Percentiles rank a stretch among this genome's conserved stretches.
phyloP scores from a whole-genome alignment of 1,140 invertebrate genomes.

The Palaemon carinicauda region DNA sequence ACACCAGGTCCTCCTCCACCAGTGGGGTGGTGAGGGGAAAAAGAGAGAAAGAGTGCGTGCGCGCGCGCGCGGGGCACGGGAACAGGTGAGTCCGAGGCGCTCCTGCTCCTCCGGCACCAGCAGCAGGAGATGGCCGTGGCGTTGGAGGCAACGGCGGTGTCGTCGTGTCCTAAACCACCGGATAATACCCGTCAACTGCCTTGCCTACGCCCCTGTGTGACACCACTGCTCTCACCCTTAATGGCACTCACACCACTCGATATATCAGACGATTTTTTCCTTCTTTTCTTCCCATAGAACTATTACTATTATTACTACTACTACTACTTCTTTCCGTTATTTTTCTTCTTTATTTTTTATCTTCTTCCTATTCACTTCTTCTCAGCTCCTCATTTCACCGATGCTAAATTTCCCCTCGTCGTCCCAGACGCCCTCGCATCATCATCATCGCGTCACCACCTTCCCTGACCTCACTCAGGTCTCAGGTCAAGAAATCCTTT shows the following conservation, averaged over 20 bases:
- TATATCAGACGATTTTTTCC: too few relatives aligned
- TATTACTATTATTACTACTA: too few relatives aligned
- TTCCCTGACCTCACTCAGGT: slow-evolving; percentile 20
- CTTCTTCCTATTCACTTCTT: not conserved
- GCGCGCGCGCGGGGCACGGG: not conserved
- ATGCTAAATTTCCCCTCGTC: slow-evolving; percentile 11
- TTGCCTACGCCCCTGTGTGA: not conserved
- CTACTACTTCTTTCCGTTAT: too few relatives aligned
- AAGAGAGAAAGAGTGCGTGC: not conserved
- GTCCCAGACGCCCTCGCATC: slow-evolving; percentile 9
- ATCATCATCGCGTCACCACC: not conserved
- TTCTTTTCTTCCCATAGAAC: too few relatives aligned
- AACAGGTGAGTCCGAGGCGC: slow-evolving; percentile 4
- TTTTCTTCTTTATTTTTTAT: too few relatives aligned
- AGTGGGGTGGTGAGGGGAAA: not conserved
- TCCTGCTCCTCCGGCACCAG: not conserved
- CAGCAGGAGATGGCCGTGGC: not conserved
- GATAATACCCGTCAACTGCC: too few relatives aligned
- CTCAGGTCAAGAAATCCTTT: slow-evolving; percentile 10
- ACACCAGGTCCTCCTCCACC: not conserved
- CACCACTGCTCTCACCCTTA: not conserved
- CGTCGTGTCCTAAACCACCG: too few relatives aligned
- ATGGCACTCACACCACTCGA: not conserved
- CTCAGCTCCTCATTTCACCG: slow-evolving; percentile 4
- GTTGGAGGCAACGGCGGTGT: not conserved